phyloP scores from a whole-genome alignment of 1,140 invertebrate genomes.

The Palaemon carinicauda region DNA sequence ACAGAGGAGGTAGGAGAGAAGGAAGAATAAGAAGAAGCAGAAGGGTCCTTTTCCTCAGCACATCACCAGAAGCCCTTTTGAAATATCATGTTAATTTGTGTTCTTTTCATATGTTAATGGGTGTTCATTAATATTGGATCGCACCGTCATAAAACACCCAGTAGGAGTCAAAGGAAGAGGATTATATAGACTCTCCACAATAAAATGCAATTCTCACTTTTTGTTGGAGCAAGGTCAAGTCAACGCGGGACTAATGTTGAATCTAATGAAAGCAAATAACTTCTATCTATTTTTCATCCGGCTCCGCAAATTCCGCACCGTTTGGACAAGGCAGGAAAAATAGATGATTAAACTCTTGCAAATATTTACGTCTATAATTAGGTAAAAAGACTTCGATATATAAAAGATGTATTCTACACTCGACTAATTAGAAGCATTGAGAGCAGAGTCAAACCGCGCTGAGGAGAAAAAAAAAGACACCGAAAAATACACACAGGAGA shows the following conservation, averaged over 20 bases:
- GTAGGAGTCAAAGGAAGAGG: not conserved
- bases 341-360: constrained; percentile 6
- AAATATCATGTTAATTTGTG: constrained; percentile 7
- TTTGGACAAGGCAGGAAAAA: not conserved
- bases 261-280: constrained; percentile 3
- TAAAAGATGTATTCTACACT: not conserved
- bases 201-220: constrained; percentile 3
- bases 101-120: constrained; percentile 6
- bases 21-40: too few species aligned
- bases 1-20: too few species aligned
- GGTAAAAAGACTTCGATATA: not conserved
- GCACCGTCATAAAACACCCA: not conserved
- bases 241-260: not conserved
- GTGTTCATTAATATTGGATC: not conserved
- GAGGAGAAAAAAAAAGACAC: not conserved
- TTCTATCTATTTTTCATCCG: constrained; percentile 1
- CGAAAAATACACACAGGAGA: not conserved
- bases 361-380: constrained; percentile 13
- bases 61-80: not conserved
- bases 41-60: too few species aligned
- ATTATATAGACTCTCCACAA: not conserved
- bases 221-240: not conserved
- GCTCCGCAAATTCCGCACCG: not conserved
- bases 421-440: not conserved
- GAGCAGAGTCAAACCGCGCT: not conserved